These are phyloP conservation scores for Melinopterus prodromus DNA, from an alignment of 2,888 invertebrate genomes.

Conservation along the genomic window DNA sequence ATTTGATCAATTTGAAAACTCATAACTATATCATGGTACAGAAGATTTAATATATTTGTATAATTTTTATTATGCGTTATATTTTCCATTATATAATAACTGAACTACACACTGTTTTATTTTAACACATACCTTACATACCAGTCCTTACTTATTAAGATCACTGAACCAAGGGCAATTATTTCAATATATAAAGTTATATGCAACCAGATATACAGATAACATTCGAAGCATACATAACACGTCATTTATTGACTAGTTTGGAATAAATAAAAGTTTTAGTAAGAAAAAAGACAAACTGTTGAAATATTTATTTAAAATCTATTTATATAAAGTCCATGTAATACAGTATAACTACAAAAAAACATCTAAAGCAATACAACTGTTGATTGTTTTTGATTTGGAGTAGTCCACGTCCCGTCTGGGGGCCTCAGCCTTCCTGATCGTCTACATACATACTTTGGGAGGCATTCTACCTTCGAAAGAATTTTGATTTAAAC, in stretches of 20 bases:
- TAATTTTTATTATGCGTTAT: constrained; percentile 4
- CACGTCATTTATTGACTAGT: too few relatives aligned
- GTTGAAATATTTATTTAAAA: background rate
- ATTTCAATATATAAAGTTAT: too few relatives aligned
- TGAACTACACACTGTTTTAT: background rate
- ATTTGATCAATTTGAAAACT: background rate
- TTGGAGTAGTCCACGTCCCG: background rate
- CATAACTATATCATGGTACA: background rate
- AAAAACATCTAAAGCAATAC: background rate
- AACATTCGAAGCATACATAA: too few relatives aligned
- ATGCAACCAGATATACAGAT: too few relatives aligned
- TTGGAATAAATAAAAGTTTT: too few relatives aligned
- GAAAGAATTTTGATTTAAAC: constrained; percentile 4
- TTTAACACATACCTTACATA: background rate
- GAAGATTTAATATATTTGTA: constrained; percentile 4
- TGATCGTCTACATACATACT: too few relatives aligned
- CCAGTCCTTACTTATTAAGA: too few relatives aligned
- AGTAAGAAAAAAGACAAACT: background rate
- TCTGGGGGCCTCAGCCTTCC: background rate
- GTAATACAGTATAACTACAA: background rate
- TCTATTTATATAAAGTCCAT: constrained; percentile 4
- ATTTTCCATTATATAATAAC: background rate
- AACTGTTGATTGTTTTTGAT: background rate
- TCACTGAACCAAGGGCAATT: too few relatives aligned
- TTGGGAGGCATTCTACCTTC: background rate